Conservation (phyloP, 2,888 invertebrate species). For the Muscina levida region DNA sequence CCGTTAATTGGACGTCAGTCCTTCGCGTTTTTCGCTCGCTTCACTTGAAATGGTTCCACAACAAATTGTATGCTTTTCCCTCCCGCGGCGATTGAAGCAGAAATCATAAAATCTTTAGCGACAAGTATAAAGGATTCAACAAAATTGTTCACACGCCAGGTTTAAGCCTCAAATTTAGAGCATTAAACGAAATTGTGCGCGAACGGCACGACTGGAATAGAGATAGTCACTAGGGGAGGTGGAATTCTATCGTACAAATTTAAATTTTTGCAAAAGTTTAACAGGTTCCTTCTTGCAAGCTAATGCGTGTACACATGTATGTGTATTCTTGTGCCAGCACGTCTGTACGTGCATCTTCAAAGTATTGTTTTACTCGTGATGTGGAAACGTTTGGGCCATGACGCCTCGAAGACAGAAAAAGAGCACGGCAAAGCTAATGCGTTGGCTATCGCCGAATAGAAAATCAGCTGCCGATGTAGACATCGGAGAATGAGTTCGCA, state of each 20-base stretch:
- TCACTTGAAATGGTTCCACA: not conserved
- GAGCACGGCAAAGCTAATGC: too few relatives aligned
- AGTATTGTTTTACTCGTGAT: not conserved
- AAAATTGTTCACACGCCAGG: not conserved
- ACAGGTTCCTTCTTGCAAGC: constrained; percentile 17
- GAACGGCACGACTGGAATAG: not conserved
- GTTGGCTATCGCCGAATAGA: not conserved
- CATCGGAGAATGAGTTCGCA: not conserved
- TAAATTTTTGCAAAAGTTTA: constrained; percentile 28
- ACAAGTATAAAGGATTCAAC: not conserved
- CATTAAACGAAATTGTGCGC: not conserved
- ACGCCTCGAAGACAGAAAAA: too few relatives aligned
- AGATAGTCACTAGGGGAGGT: constrained; percentile 14
- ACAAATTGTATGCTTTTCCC: not conserved
- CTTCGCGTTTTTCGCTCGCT: not conserved
- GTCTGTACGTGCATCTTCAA: not conserved
- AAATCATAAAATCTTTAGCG: not conserved
- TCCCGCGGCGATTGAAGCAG: not conserved
- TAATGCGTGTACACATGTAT: constrained; percentile 13
- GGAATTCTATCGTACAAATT: constrained; percentile 36
- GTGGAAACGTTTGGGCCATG: not conserved
- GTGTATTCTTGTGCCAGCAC: not conserved
- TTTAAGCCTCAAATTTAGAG: not conserved
- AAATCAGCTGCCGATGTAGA: constrained; percentile 16
- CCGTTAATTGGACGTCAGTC: not conserved